Evolutionary conservation across 30 jellyfish, hydroid and myxozoan species (phyloP), one percentile per base, ranked within the genome.

Genomic region (Haliclystus octoradiatus): DNA sequence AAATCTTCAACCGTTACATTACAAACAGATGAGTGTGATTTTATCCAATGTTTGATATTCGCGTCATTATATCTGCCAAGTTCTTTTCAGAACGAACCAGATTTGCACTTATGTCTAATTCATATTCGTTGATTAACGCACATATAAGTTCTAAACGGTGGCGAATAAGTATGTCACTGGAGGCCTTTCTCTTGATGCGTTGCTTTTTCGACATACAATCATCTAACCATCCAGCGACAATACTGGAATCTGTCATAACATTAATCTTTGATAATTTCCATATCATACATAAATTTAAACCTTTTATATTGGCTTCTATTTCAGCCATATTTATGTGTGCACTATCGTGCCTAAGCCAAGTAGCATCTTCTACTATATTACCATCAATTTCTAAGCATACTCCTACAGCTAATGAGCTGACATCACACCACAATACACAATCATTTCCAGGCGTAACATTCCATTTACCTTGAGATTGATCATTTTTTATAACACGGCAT

Each of bases 61-160:
- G 53, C 61, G 77, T 57, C 27, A 61, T 9, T 26, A 7, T 26
- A 40, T 73, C 84, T 33, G 77, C 77, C 22, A 22, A 31, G 65
- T 62, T 73, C 68, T 30, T 65, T 62, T 26, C 84, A 9, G 84
- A 73, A n/a, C 65, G 77, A 19, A 73, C 84, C 14, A 53, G 33
- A 7, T 31, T 67, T 19, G 61, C 79, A 14, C 33, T 53, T 30
- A 73, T 50, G 0, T 35, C 22, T 34, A 73, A 78, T 1, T 49
- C 77, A 52, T 73, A 73, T 27, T 73, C 84, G 26, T 22, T 31
- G 68, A 73, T 40, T 32, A 62, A 19, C 5, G 57, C 0, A 15
- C 67, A 52, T 33, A 73, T 33, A 32, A 62, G 26, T 23, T 29
- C 80, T 14, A 73, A 66, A 3, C 84, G 66, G 14, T 78, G n/a